A percentile compares a stretch with the other conserved stretches of the same genome.
phyloP scores from a whole-genome alignment of 2,888 invertebrate genomes.

The Ctena decussata region DNA sequence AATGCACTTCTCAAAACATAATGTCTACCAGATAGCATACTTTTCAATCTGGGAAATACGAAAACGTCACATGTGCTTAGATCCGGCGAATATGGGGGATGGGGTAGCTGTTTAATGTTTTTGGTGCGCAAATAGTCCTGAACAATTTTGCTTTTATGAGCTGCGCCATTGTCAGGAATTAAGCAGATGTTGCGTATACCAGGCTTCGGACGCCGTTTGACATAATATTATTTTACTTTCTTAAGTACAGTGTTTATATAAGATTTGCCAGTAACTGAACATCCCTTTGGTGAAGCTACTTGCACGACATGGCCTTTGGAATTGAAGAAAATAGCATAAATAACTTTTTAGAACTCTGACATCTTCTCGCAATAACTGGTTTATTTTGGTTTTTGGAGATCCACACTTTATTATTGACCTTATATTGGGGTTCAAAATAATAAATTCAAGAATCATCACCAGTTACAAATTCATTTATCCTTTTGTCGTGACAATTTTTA shows the following conservation, averaged over 20 bases:
- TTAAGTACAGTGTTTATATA: neutral
- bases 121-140: neutral
- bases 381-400: neutral
- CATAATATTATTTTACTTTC: neutral
- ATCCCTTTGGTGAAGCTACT: neutral
- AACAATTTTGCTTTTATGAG: slow-evolving; percentile 1
- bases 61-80: slow-evolving; percentile 3
- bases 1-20: neutral
- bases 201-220: neutral
- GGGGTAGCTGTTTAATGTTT: neutral
- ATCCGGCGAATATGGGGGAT: slow-evolving; percentile 5
- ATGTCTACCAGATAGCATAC: neutral
- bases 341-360: neutral
- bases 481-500: neutral
- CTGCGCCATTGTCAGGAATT: neutral
- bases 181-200: neutral
- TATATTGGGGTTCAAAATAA: neutral
- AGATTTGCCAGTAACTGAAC: neutral
- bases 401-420: slow-evolving; percentile 6
- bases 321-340: too few relatives aligned
- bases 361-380: neutral
- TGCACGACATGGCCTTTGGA: neutral
- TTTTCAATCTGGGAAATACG: neutral
- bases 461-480: neutral
- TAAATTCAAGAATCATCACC: neutral